These are phyloP conservation scores for Pheosia tremula DNA, from an alignment of 2,888 invertebrate genomes.

Conservation along the genomic window DNA sequence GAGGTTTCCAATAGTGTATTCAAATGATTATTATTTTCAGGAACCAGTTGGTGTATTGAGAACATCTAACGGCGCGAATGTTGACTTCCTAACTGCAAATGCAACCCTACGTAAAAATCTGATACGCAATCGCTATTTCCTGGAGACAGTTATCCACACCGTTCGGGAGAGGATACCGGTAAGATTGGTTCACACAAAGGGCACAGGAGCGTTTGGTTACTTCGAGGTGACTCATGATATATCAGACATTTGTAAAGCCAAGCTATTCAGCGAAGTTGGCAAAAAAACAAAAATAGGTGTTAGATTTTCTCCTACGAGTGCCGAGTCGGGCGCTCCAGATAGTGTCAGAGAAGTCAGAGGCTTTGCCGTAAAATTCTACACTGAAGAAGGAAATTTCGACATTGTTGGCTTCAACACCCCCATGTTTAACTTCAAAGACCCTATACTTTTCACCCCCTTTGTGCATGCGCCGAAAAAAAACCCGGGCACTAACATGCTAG, in stretches of 20 bases:
- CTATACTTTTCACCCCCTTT: conserved; percentile 93
- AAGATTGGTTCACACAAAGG: conserved; percentile 96
- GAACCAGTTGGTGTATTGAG: conserved; percentile 84
- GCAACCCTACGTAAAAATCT: conserved; percentile 89
- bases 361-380: conserved; percentile 95
- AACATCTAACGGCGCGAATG: conserved; percentile 89
- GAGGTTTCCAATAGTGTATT: too few relatives aligned
- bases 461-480: conserved; percentile 97
- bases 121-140: conserved; percentile 89
- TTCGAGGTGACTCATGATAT: conserved; percentile 94
- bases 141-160: conserved; percentile 91
- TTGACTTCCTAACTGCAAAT: conserved; percentile 86
- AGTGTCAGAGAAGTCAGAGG: conserved; percentile 94
- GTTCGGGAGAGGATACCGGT: conserved; percentile 95
- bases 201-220: conserved; percentile 92
- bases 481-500: conserved; percentile 92
- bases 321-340: conserved; percentile 93
- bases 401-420: conserved; percentile 94
- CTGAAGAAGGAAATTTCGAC: conserved; percentile 95
- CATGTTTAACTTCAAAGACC: conserved; percentile 94
- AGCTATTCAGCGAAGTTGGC: conserved; percentile 88
- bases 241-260: conserved; percentile 88
- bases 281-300: conserved; percentile 90
- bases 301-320: conserved; percentile 91
- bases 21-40: conserved; percentile 51